Conservation (phyloP, 2,113 vertebrate genomes). For the Axis porcinus region DNA sequence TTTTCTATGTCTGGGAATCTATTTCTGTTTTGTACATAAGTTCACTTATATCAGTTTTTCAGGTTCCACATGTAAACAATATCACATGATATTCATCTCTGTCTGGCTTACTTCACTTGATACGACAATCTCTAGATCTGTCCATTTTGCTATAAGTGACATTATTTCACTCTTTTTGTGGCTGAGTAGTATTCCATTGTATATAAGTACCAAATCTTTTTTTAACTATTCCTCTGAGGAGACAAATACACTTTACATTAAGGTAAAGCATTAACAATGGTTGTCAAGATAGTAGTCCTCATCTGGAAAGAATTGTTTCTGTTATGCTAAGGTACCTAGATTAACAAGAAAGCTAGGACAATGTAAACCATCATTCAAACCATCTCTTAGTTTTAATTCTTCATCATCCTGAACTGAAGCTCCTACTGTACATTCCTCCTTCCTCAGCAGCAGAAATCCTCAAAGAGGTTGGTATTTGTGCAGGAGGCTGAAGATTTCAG, state of each 20-base stretch:
- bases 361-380: neutral
- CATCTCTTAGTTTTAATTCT: neutral
- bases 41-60: neutral
- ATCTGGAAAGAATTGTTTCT: neutral
- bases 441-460: neutral
- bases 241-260: neutral
- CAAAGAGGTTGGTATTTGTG: neutral
- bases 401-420: neutral
- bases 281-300: neutral
- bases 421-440: neutral
- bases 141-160: neutral
- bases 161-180: neutral
- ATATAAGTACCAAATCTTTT: neutral
- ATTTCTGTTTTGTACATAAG: neutral
- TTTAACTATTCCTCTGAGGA: neutral
- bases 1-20: neutral
- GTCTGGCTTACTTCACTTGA: neutral
- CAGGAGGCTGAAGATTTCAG: neutral
- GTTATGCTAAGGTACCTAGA: neutral
- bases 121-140: neutral
- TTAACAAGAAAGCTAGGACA: neutral
- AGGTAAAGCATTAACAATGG: neutral
- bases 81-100: neutral
- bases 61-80: neutral
- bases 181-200: neutral